Evolutionary conservation across 2,888 invertebrate genomes (phyloP).

Genomic region (Thalpophila matura): DNA sequence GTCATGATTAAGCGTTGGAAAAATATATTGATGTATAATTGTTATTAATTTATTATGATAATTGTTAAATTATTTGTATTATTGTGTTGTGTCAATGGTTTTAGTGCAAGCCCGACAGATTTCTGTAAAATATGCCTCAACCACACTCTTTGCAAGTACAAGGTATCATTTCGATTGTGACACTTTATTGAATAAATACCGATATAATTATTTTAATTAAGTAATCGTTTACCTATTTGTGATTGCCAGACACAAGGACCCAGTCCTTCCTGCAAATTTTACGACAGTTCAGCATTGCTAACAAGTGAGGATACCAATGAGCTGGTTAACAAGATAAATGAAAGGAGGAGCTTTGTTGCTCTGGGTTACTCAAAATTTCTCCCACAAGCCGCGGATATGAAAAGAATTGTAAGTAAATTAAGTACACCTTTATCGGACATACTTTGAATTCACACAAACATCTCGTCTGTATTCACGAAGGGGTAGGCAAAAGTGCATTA

Average conservation of each 20-base stretch:
- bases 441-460: background rate
- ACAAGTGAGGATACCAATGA: slow-evolving; percentile 70
- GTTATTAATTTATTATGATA: slow-evolving; percentile 80
- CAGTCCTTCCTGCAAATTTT: slow-evolving; percentile 72
- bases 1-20: slow-evolving; percentile 54
- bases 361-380: slow-evolving; percentile 74
- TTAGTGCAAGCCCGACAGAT: slow-evolving; percentile 59
- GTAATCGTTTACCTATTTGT: slow-evolving; percentile 14
- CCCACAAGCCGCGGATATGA: slow-evolving; percentile 85
- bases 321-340: slow-evolving; percentile 79
- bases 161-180: slow-evolving; percentile 65
- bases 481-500: too few species aligned
- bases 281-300: slow-evolving; percentile 72
- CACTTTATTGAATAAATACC: background rate
- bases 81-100: slow-evolving; percentile 65
- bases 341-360: slow-evolving; percentile 81
- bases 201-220: background rate
- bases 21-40: slow-evolving; percentile 66
- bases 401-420: slow-evolving; percentile 78
- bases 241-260: slow-evolving; percentile 74
- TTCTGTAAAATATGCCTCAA: slow-evolving; percentile 81
- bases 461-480: too few species aligned
- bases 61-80: slow-evolving; percentile 80
- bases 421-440: background rate
- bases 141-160: slow-evolving; percentile 81